phyloP scores from a whole-genome alignment of 2,797 vertebrate genomes.

The Sebastes diploproa region DNA sequence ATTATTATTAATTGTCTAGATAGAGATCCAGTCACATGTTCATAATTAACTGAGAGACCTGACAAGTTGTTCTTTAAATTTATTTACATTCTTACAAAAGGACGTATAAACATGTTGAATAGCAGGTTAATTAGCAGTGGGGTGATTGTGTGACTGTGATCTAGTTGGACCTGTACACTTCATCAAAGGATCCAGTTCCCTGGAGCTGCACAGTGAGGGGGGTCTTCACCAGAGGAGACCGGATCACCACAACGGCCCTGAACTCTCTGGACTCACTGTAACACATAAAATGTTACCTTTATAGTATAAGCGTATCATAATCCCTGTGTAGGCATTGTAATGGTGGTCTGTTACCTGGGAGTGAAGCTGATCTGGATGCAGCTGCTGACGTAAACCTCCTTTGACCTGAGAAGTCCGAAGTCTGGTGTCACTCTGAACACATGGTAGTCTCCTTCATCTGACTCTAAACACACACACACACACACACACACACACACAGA shows the following conservation, averaged over 20 bases:
- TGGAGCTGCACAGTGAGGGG: conserved; percentile 76
- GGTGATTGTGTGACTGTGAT: not conserved
- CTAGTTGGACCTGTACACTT: conserved; percentile 42
- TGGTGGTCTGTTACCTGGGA: conserved; percentile 80
- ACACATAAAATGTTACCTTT: conserved; percentile 16
- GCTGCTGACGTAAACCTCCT: conserved; percentile 31
- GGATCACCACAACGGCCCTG: conserved; percentile 74
- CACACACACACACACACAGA: not conserved
- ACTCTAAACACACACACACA: conserved; percentile 48
- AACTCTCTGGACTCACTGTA: conserved; percentile 79
- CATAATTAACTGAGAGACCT: not conserved
- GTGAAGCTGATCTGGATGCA: conserved; percentile 89
- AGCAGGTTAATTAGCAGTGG: not conserved
- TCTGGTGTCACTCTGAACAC: conserved; percentile 84
- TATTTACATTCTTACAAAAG: conserved; percentile 25
- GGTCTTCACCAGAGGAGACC: conserved; percentile 83
- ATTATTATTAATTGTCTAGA: not conserved
- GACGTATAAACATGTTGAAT: not conserved
- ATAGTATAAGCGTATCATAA: not conserved
- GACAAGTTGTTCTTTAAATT: not conserved
- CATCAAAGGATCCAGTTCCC: conserved; percentile 81
- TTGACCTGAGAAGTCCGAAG: conserved; percentile 81
- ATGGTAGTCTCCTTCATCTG: conserved; percentile 26
- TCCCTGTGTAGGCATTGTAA: not conserved
- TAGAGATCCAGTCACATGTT: not conserved